These are phyloP conservation scores for Vombatus ursinus DNA, from an alignment of 2,113 vertebrate species.

Conservation along the genomic window DNA sequence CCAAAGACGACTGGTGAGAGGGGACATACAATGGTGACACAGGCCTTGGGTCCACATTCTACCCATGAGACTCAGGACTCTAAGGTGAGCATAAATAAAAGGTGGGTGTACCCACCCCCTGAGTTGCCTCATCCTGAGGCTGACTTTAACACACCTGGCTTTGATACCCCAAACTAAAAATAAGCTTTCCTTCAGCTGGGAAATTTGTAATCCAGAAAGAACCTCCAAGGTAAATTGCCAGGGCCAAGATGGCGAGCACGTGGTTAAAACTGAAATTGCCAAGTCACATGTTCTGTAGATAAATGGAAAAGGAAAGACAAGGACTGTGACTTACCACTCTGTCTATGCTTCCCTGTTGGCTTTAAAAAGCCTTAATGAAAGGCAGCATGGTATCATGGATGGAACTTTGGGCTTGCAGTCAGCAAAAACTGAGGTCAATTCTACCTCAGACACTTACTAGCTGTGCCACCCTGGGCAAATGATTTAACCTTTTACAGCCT, in stretches of 20 bases:
- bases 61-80: background rate
- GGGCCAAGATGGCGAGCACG: background rate
- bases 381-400: background rate
- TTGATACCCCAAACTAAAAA: background rate
- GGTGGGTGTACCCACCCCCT: background rate
- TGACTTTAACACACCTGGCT: background rate
- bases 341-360: background rate
- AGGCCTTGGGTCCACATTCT: background rate
- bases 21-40: background rate
- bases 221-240: background rate
- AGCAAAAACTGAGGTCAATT: background rate
- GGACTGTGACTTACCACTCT: background rate
- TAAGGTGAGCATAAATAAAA: background rate
- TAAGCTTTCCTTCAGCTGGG: background rate
- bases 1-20: slow-evolving; percentile 34
- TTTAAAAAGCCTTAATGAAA: background rate
- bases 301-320: slow-evolving; percentile 3
- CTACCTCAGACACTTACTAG: background rate
- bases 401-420: background rate
- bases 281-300: background rate
- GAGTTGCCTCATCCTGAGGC: slow-evolving; percentile 10
- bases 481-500: background rate
- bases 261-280: slow-evolving; percentile 2
- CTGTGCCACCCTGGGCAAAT: background rate
- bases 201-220: background rate